Evolutionary conservation across 1,140 invertebrate genomes (phyloP).

Genomic region (Stenopsyche tienmushanensis): DNA sequence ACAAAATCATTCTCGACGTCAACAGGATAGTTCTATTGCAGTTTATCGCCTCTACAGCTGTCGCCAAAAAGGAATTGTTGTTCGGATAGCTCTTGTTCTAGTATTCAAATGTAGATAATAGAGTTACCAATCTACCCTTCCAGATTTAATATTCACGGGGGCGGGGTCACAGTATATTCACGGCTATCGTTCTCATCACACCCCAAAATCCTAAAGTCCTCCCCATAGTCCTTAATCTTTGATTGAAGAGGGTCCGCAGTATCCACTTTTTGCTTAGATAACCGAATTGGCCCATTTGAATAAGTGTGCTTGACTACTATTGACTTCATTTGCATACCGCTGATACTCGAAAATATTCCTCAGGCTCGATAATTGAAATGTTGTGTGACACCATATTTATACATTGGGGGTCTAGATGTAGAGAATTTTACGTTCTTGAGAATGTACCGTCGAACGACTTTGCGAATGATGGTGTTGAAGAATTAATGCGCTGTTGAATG

Average conservation of each 20-base stretch:
- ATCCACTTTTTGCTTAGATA: slow-evolving; percentile 12
- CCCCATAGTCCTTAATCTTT: slow-evolving; percentile 5
- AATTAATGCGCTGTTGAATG: too few species aligned
- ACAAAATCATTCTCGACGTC: neutral
- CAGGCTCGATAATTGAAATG: too few species aligned
- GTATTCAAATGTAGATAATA: slow-evolving; percentile 12
- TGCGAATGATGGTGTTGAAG: too few species aligned
- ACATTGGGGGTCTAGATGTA: too few species aligned
- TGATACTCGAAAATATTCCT: neutral
- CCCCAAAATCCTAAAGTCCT: neutral
- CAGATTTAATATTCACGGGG: slow-evolving; percentile 8
- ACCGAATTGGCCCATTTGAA: slow-evolving; percentile 14
- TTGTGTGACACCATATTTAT: too few species aligned
- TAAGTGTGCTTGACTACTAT: slow-evolving; percentile 8
- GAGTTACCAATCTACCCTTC: neutral
- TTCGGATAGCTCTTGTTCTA: neutral
- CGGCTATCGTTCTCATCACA: neutral
- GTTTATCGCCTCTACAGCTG: neutral
- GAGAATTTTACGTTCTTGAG: too few species aligned
- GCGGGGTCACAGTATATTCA: neutral
- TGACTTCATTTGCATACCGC: slow-evolving; percentile 20
- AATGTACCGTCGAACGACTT: too few species aligned
- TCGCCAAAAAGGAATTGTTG: neutral
- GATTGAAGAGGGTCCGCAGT: slow-evolving; percentile 18
- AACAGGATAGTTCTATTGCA: too few species aligned